These are phyloP conservation scores for Hesperia comma DNA, from an alignment of 2,888 invertebrate genomes.

Conservation along the genomic window DNA sequence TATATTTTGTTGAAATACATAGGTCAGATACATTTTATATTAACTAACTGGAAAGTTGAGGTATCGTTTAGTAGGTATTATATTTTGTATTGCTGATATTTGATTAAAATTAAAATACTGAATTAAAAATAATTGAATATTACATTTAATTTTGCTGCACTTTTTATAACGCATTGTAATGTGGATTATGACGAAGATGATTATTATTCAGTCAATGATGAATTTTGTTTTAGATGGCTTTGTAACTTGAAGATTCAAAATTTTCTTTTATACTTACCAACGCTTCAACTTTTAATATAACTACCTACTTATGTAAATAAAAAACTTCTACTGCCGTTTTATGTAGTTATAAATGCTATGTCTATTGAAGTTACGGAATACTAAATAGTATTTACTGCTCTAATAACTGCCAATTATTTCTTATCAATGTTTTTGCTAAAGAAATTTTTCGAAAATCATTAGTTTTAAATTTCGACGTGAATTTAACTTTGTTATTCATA, in stretches of 20 bases:
- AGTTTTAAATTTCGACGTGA: not conserved
- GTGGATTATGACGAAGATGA: too few species aligned
- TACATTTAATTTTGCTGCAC: too few species aligned
- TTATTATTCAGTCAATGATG: too few species aligned
- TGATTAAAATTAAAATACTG: too few species aligned
- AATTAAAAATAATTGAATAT: too few species aligned
- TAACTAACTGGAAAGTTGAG: not conserved
- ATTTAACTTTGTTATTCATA: not conserved
- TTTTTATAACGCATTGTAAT: too few species aligned
- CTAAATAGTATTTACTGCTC: not conserved
- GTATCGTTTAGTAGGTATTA: not conserved
- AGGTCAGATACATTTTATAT: not conserved
- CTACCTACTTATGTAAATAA: not conserved
- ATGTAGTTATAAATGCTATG: not conserved
- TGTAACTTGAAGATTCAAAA: too few species aligned
- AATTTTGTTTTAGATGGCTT: too few species aligned
- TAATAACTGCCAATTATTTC: not conserved
- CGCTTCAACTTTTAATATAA: not conserved
- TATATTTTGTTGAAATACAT: constrained; percentile 1
- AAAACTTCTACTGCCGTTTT: not conserved
- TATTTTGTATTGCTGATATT: too few species aligned
- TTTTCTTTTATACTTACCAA: not conserved
- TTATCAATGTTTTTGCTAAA: not conserved
- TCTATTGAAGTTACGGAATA: not conserved
- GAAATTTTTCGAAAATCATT: not conserved